Evolutionary conservation across 2,888 invertebrate genomes (phyloP), one percentile per base, ranked within the genome.

Genomic region (Drymonia ruficornis): DNA sequence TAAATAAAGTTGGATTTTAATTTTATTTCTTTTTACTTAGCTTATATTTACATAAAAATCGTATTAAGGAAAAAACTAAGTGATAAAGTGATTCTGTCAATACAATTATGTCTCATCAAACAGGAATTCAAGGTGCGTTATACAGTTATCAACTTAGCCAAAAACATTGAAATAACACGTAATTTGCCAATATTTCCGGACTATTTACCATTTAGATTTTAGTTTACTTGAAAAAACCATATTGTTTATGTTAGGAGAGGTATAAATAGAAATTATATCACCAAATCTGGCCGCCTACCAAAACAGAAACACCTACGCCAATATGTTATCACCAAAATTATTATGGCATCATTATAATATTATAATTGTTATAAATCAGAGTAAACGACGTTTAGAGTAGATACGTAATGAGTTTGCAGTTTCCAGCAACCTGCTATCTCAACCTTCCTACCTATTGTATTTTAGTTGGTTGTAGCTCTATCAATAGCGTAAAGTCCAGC

Each of bases 101-200:
- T 13, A 36, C 36, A n/a, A 16, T 75, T 83, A 97, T 97, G 97
- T 97, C 97, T 80, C 97, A 97, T 84, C 97, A 97, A 94, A 97
- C 97, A 15, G 97, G 97, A 83, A 97, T 98, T 69, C 96, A 95
- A 95, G 97, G 97, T 97, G 93, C 70, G 60, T 23, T 47, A 36
- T 59, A 67, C 64, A 63, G 55, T 65, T 71, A 65, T 55, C 50
- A 59, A 5, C 40, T 3, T 36, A 31, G n/a, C 31, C 31, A 36
- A 40, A 38, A 40, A 40, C 16, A 40, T 1, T 16, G 5, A 40
- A 40, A n/a, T 40, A 44, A 55, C 59, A 71, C 65, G 65, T 63
- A 64, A 19, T 55, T 56, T 36, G 59, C 16, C 45, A 53, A 53
- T 60, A 68, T 52, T 42, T 48, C 49, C 56, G 56, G 50, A 34